Evolutionary conservation across 2,113 vertebrate species (phyloP).

Genomic region (Bostrychus sinensis): DNA sequence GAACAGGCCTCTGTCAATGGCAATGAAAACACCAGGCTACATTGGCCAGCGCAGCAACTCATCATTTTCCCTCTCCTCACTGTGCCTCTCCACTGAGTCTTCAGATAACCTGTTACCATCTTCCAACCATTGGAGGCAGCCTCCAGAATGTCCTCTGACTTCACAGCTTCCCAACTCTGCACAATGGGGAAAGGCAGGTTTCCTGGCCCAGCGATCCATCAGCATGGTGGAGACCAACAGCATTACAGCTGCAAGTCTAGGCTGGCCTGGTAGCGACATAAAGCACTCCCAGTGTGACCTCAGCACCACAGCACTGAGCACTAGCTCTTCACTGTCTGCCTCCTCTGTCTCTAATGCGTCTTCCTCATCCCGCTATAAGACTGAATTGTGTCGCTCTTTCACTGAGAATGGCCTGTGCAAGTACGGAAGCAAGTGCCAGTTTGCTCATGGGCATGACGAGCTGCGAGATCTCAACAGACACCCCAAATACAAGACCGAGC

Average conservation of each 20-base stretch:
- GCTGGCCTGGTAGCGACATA: constrained; percentile 57
- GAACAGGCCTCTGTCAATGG: constrained; percentile 15
- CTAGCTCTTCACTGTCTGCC: constrained; percentile 43
- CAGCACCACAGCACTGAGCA: constrained; percentile 36
- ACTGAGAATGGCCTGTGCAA: constrained; percentile 80
- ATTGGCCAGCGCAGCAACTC: constrained; percentile 44
- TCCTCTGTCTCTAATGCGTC: constrained; percentile 47
- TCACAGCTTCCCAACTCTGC: constrained; percentile 26
- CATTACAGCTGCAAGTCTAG: constrained; percentile 44
- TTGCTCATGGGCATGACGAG: constrained; percentile 85
- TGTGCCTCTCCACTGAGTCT: constrained; percentile 45
- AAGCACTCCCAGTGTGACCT: constrained; percentile 39
- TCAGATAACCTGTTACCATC: constrained; percentile 41
- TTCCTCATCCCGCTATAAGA: constrained; percentile 80
- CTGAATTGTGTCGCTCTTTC: constrained; percentile 82
- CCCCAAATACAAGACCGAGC: constrained; percentile 91
- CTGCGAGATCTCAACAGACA: constrained; percentile 86
- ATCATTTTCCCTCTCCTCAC: constrained; percentile 44
- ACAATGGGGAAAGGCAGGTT: constrained; percentile 65
- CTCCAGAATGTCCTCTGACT: constrained; percentile 40
- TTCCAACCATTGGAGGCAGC: constrained; percentile 62
- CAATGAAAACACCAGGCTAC: constrained; percentile 57
- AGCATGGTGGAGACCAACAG: constrained; percentile 78
- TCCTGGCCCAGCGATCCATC: constrained; percentile 74
- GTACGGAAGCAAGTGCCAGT: constrained; percentile 85